Evolutionary conservation across 2,113 vertebrate species (phyloP), one percentile per base, ranked within the genome.

Genomic region (Neodon shergylaensis): DNA sequence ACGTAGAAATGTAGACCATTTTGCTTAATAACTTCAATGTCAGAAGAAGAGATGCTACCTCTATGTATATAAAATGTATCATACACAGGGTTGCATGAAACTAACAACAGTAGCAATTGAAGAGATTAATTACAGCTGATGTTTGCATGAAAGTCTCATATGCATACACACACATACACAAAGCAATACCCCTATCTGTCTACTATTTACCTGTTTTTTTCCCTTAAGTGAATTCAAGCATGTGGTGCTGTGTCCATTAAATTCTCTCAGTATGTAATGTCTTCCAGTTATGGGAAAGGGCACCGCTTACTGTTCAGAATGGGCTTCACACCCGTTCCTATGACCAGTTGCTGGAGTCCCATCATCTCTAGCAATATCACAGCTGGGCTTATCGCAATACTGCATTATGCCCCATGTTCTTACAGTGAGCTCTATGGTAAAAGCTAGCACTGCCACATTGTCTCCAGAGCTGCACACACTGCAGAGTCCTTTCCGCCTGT

Each of bases 401-500:
- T 81, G 19, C 1, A 24, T 92, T 33, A 54, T 17, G 33, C 73
- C 81, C 44, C 58, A n/a, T 42, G 52, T 76, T 82, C 36, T 93
- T 88, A 85, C 33, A 78, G 36, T 52, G 65, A 86, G 31, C 24
- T 36, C 58, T 76, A 84, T 94, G 79, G 14, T 90, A 88, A 89
- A 68, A 82, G 1, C 44, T 77, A 2, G 3, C 7, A 81, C 63
- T 92, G 36, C 68, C 86, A 84, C 7, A 13, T 49, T 87, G 49
- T 2, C 44, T 74, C 36, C 6, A 92, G 87, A 74, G 24, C 26
- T 87, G 33, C n/a, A 70, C 87, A 76, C 93, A 82, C 13, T 66
- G 89, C 17, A 86, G 91, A 94, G 87, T 76, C 14, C 72, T 58
- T 90, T 94, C 33, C 1, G 22, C 17, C 85, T 84, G 42, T 88